A percentile compares a stretch with the other conserved stretches of the same genome.
phyloP scores from a whole-genome alignment of 1,140 invertebrate species.

The Philopotamus ludificatus region DNA sequence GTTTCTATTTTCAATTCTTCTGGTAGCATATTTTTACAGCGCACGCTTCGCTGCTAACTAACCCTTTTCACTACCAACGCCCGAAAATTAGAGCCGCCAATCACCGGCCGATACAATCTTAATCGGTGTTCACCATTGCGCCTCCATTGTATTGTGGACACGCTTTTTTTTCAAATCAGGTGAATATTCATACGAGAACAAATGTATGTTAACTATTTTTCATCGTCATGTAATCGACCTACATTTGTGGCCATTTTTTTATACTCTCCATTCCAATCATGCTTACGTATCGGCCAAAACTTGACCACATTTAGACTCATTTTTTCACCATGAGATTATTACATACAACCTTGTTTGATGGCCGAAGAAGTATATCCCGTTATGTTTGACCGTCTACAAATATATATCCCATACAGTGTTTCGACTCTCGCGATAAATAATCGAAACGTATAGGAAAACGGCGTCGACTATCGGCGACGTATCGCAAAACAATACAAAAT shows the following conservation, averaged over 20 bases:
- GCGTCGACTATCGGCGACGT: background rate
- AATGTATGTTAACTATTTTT: slow-evolving; percentile 28
- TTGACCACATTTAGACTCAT: slow-evolving; percentile 27
- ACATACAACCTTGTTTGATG: slow-evolving; percentile 29
- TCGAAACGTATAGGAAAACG: background rate
- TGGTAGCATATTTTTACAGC: too few species aligned
- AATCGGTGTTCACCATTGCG: too few species aligned
- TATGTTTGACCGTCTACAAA: slow-evolving; percentile 25
- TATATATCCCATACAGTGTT: background rate
- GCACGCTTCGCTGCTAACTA: too few species aligned
- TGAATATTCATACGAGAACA: slow-evolving; percentile 21
- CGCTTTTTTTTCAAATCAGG: background rate
- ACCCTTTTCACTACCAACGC: too few species aligned
- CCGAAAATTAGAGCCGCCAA: too few species aligned
- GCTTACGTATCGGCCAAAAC: slow-evolving; percentile 22
- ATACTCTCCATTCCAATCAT: slow-evolving; percentile 19
- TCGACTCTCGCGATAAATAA: background rate
- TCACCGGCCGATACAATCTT: too few species aligned
- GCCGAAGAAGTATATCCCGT: slow-evolving; percentile 25
- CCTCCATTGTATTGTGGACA: too few species aligned
- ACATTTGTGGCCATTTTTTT: slow-evolving; percentile 24
- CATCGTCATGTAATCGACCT: slow-evolving; percentile 21
- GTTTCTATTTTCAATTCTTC: too few species aligned
- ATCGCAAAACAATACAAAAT: too few species aligned
- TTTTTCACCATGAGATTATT: slow-evolving; percentile 26